Percentiles rank a stretch among this genome's conserved stretches.
phyloP scores from a whole-genome alignment of 2,797 vertebrate genomes.

The Tympanoctomys barrerae region DNA sequence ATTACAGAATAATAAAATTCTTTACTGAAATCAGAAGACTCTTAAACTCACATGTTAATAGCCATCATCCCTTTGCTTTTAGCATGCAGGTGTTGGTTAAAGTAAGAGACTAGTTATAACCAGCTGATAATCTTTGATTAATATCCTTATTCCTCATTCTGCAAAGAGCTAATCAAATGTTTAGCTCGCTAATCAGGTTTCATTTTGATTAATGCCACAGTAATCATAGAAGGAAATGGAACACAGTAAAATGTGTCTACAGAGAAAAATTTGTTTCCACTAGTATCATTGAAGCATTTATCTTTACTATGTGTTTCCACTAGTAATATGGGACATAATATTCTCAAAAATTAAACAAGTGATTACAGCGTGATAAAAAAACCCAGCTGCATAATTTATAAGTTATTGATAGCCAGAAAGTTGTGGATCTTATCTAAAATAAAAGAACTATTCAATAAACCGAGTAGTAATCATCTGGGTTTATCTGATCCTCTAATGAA shows the following conservation, averaged over 20 bases:
- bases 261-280: not conserved
- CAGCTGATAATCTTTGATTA: slow-evolving; percentile 86
- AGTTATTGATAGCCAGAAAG: not conserved
- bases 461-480: not conserved
- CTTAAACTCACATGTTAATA: slow-evolving; percentile 73
- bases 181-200: slow-evolving; percentile 85
- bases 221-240: slow-evolving; percentile 82
- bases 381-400: not conserved
- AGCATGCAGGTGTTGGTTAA: slow-evolving; percentile 81
- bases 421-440: not conserved
- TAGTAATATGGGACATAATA: not conserved
- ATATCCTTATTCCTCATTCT: slow-evolving; percentile 78
- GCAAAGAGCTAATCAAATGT: slow-evolving; percentile 86
- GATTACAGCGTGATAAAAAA: not conserved
- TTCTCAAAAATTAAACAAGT: not conserved
- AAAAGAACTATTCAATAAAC: not conserved
- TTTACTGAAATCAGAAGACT: slow-evolving; percentile 84
- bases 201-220: slow-evolving; percentile 83
- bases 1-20: slow-evolving; percentile 82
- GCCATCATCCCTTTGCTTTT: slow-evolving; percentile 80
- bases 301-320: not conserved
- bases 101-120: slow-evolving; percentile 80
- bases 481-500: not conserved
- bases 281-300: not conserved
- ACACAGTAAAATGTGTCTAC: slow-evolving; percentile 48